Base-by-base conservation (phyloP, 2,113 vertebrate genomes). In the Progne subis region DNA sequence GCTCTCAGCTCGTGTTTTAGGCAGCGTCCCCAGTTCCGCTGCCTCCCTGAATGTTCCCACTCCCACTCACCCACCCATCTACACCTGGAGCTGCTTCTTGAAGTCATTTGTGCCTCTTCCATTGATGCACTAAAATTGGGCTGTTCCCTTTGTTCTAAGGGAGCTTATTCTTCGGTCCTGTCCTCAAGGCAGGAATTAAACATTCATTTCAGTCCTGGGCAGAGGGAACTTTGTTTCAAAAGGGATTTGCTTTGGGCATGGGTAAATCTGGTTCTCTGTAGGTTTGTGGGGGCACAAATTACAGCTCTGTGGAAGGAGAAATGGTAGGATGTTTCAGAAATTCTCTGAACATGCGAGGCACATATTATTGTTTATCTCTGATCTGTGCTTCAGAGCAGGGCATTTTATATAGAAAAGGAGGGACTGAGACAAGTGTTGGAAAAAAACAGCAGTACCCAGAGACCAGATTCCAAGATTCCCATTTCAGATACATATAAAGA, bases 391-490 rank as follows among this genome's bases (percentile, higher is more conserved):
- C 82, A 85, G 95, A 65, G 92, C 19, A 60, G 88, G 86, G 52
- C 29, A 24, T 88, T 92, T 83, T 60, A 28, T 74, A 28, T 29
- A 88, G 80, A 81, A 71, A 71, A 92, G 53, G 76, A 86, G 79
- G 59, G 43, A 67, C 92, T 14, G 75, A 96, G 91, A 93, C 70
- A 96, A 93, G 76, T 15, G 12, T 2, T 92, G 93, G 89, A 82
- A 89, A 79, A 94, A 89, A 70, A 25, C 8, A 80, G 17, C 6
- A 17, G 82, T 32, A 79, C 69, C 61, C 67, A 24, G 92, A 37
- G 57, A 92, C 49, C 14, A 13, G 87, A 94, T 93, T 85, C 95
- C 93, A 85, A 95, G 95, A 95, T 96, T 96, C 91, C 95, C 88
- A 96, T 97, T 97, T 96, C 79, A 96, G 94, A 97, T 96, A 90